phyloP scores from a whole-genome alignment of 1,140 invertebrate species.

The Leptonema lineaticorne region DNA sequence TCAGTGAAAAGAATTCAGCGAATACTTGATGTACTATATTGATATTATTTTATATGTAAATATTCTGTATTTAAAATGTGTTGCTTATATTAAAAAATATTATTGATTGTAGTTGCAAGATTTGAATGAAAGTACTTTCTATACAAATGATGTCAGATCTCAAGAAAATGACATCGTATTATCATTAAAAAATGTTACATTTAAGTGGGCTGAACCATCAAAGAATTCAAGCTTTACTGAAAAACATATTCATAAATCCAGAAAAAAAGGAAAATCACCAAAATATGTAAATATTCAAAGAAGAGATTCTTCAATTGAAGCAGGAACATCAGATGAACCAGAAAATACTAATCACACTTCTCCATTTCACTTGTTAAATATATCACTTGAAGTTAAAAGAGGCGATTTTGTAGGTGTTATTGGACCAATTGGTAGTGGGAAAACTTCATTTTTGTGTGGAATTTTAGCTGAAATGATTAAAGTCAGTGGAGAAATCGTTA shows the following conservation, averaged over 20 bases:
- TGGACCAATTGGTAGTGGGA: slow-evolving; percentile 75
- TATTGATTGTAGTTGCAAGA: slow-evolving; percentile 60
- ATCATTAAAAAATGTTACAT: slow-evolving; percentile 56
- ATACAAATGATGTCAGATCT: slow-evolving; percentile 49
- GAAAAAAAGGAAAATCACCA: slow-evolving; percentile 20
- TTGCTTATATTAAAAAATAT: slow-evolving; percentile 8
- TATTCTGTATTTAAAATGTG: neutral
- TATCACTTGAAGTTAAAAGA: slow-evolving; percentile 61
- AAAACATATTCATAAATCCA: slow-evolving; percentile 15
- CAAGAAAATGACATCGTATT: slow-evolving; percentile 51
- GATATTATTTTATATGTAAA: slow-evolving; percentile 22
- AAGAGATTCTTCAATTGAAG: slow-evolving; percentile 37
- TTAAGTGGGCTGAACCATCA: slow-evolving; percentile 49
- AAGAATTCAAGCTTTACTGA: slow-evolving; percentile 16
- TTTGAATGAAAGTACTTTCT: slow-evolving; percentile 58
- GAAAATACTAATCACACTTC: slow-evolving; percentile 28
- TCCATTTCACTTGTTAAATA: slow-evolving; percentile 56
- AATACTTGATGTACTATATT: slow-evolving; percentile 64
- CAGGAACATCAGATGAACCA: slow-evolving; percentile 11
- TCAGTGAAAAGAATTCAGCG: slow-evolving; percentile 81
- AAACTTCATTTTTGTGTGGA: slow-evolving; percentile 72
- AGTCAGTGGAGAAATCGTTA: slow-evolving; percentile 61
- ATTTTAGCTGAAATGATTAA: slow-evolving; percentile 75
- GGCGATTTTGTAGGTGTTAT: slow-evolving; percentile 71
- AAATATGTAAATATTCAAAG: slow-evolving; percentile 37